These are phyloP conservation scores for Chlorops oryzae DNA, from an alignment of 1,140 invertebrate species.

Conservation along the genomic window DNA sequence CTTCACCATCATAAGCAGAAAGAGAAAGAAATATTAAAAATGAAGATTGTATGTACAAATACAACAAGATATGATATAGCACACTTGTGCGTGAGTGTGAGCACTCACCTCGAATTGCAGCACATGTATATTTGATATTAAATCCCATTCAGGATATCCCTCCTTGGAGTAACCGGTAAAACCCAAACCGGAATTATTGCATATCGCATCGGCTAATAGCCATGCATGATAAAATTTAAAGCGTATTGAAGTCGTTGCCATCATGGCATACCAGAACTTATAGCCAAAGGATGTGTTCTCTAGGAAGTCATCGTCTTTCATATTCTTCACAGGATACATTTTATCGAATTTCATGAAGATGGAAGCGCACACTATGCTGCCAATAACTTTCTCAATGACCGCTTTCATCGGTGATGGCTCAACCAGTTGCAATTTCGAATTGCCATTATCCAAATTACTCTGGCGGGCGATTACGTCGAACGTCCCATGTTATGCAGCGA, in stretches of 20 bases:
- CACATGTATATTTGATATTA: conserved; percentile 85
- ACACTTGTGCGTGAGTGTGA: no score
- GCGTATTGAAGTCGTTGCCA: conserved; percentile 69
- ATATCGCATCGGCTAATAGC: conserved; percentile 88
- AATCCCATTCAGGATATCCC: conserved; percentile 74
- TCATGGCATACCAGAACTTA: conserved; percentile 64
- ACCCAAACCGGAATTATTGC: conserved; percentile 88
- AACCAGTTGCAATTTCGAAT: conserved; percentile 47
- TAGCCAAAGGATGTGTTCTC: conserved; percentile 53
- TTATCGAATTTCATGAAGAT: conserved; percentile 60
- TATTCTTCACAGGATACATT: conserved; percentile 56
- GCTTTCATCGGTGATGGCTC: conserved; percentile 59
- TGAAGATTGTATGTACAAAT: neutral
- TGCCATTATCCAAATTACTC: conserved; percentile 46
- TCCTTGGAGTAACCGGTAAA: conserved; percentile 75
- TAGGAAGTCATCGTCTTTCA: conserved; percentile 68
- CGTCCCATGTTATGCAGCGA: neutral
- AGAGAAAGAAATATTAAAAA: neutral
- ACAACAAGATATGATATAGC: neutral
- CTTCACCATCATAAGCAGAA: conserved; percentile 54
- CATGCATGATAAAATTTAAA: conserved; percentile 97
- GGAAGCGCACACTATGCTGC: conserved; percentile 59
- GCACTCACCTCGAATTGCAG: conserved; percentile 81
- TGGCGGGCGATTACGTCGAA: no score
- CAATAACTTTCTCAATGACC: conserved; percentile 61